phyloP scores from a whole-genome alignment of 2,113 vertebrate species.

The Scartelaos histophorus region DNA sequence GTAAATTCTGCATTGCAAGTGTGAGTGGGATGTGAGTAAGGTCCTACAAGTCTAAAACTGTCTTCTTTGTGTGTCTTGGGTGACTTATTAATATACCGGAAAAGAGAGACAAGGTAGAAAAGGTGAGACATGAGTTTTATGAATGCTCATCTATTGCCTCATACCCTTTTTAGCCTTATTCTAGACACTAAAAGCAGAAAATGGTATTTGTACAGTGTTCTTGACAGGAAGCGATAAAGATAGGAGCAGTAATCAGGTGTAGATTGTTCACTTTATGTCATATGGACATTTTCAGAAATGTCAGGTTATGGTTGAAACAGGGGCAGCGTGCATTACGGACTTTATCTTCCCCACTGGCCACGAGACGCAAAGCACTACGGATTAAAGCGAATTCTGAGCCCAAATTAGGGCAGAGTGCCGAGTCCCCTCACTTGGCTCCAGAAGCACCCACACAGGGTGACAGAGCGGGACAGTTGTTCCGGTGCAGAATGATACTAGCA shows the following conservation, averaged over 20 bases:
- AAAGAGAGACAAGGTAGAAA: constrained; percentile 29
- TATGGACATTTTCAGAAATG: neutral
- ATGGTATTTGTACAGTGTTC: neutral
- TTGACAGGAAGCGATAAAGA: constrained; percentile 20
- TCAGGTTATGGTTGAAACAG: constrained; percentile 25
- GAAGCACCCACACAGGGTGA: constrained; percentile 50
- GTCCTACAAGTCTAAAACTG: constrained; percentile 19
- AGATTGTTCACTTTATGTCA: neutral
- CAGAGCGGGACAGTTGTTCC: constrained; percentile 28
- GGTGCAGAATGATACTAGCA: constrained; percentile 38
- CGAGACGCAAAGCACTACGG: constrained; percentile 46
- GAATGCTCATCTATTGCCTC: neutral
- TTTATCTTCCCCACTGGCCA: constrained; percentile 41
- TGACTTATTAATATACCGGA: constrained; percentile 60
- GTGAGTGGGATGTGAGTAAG: constrained; percentile 39
- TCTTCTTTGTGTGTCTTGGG: constrained; percentile 45
- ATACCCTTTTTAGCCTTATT: constrained; percentile 11
- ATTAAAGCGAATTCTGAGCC: constrained; percentile 55
- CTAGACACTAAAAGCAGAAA: constrained; percentile 9
- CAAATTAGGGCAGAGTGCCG: constrained; percentile 60
- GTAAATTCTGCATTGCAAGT: constrained; percentile 16
- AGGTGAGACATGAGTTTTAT: constrained; percentile 55
- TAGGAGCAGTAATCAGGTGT: constrained; percentile 8
- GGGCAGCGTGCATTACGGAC: constrained; percentile 44
- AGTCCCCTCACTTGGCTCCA: constrained; percentile 31